Conservation (phyloP, 1,140 invertebrate genomes). For the Cyphomyrmex costatus region DNA sequence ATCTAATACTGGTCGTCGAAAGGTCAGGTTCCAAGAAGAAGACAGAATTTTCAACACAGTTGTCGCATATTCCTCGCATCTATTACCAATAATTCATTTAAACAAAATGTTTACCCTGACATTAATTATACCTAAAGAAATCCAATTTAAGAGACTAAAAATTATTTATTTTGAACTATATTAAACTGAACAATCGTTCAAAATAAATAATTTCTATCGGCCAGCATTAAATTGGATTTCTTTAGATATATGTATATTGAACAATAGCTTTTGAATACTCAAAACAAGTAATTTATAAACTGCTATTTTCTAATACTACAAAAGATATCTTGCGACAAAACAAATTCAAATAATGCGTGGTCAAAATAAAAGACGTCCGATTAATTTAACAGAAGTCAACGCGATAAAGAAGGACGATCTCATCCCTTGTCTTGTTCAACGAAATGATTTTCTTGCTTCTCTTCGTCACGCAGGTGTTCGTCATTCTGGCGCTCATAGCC, state of each 20-base stretch:
- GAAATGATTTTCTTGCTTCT: slow-evolving; percentile 25
- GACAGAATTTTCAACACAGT: not conserved
- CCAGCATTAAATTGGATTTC: no score
- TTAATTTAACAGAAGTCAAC: not conserved
- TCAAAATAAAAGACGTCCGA: not conserved
- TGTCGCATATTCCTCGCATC: not conserved
- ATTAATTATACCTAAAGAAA: no score
- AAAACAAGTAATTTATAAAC: no score
- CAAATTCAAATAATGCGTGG: not conserved
- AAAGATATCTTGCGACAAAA: not conserved
- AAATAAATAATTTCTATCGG: no score
- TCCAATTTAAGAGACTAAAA: no score
- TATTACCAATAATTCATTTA: not conserved
- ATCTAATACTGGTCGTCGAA: slow-evolving; percentile 16
- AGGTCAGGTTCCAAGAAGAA: slow-evolving; percentile 37
- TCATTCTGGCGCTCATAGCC: slow-evolving; percentile 76
- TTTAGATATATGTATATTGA: no score
- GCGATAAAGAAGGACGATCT: not conserved
- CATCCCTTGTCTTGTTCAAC: not conserved
- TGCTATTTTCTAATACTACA: no score
- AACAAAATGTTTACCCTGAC: not conserved
- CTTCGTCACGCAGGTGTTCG: slow-evolving; percentile 75
- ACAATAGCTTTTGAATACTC: no score
- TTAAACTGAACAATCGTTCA: no score
- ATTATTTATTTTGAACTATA: no score